Conservation (phyloP, 2,888 invertebrate species). For the Macropis europaea region DNA sequence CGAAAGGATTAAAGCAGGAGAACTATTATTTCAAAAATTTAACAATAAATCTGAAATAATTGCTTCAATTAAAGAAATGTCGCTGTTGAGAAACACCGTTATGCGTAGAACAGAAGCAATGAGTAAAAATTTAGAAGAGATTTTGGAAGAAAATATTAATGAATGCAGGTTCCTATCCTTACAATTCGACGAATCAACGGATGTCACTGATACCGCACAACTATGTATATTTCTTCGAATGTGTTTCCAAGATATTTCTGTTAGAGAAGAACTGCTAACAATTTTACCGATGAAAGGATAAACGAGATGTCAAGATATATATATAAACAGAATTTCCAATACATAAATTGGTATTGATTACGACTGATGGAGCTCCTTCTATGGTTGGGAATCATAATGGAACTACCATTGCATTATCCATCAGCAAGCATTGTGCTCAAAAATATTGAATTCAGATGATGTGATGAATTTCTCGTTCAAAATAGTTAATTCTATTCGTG, state of each 20-base stretch:
- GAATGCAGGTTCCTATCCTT: not conserved
- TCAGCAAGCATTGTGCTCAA: not conserved
- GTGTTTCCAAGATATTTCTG: not conserved
- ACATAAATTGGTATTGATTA: not conserved
- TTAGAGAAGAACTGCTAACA: conserved; percentile 1
- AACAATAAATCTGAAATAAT: not conserved
- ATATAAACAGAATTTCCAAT: not conserved
- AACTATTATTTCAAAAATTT: not conserved
- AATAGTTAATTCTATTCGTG: not conserved
- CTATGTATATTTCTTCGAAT: not conserved
- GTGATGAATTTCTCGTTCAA: not conserved
- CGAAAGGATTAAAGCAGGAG: not conserved
- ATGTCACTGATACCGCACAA: not conserved
- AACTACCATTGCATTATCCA: conserved; percentile 1
- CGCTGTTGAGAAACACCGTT: not conserved
- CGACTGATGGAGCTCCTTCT: not conserved
- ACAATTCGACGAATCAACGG: conserved; percentile 1
- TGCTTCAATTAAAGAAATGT: not conserved
- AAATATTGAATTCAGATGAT: not conserved
- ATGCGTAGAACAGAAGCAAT: not conserved
- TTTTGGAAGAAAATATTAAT: not conserved
- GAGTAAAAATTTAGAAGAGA: conserved; percentile 1
- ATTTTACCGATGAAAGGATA: not conserved
- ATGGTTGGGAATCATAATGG: not conserved
- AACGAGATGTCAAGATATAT: not conserved